These are phyloP conservation scores for Apostichopus japonicus DNA, from an alignment of 35 echinoderm and acorn worm genomes.

Conservation along the genomic window DNA sequence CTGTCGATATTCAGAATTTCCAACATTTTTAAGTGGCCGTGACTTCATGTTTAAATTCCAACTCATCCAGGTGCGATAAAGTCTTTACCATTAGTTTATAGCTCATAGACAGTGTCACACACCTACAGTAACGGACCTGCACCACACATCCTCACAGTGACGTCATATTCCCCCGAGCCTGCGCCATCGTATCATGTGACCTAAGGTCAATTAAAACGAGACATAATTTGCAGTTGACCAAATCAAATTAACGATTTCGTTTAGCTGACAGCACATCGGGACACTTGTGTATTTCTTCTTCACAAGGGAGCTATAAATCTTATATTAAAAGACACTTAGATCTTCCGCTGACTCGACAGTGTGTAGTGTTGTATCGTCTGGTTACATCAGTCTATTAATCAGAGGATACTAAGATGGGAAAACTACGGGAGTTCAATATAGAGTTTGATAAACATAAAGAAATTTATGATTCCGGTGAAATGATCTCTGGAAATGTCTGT, in stretches of 20 bases:
- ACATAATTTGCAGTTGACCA: slow-evolving; percentile 1
- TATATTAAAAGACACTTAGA: background rate
- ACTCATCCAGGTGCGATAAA: background rate
- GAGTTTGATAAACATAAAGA: slow-evolving; percentile 56
- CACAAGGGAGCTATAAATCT: background rate
- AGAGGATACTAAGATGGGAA: no score
- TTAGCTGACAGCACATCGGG: background rate
- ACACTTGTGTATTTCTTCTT: background rate
- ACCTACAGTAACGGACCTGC: background rate
- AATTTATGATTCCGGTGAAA: slow-evolving; percentile 39
- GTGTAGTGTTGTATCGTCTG: background rate
- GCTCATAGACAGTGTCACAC: background rate
- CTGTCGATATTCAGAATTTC: no score
- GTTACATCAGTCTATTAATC: no score
- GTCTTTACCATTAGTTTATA: background rate
- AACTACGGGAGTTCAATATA: background rate
- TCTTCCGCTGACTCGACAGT: background rate
- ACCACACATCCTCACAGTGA: background rate
- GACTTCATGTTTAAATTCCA: no score
- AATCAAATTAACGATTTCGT: background rate
- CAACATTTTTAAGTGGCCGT: no score
- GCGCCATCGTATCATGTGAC: background rate
- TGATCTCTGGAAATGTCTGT: slow-evolving; percentile 44
- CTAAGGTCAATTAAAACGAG: background rate
- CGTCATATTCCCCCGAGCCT: background rate